Evolutionary conservation across 1,140 invertebrate genomes (phyloP), one percentile per base, ranked within the genome.

Genomic region (Drosophila mojavensis): DNA sequence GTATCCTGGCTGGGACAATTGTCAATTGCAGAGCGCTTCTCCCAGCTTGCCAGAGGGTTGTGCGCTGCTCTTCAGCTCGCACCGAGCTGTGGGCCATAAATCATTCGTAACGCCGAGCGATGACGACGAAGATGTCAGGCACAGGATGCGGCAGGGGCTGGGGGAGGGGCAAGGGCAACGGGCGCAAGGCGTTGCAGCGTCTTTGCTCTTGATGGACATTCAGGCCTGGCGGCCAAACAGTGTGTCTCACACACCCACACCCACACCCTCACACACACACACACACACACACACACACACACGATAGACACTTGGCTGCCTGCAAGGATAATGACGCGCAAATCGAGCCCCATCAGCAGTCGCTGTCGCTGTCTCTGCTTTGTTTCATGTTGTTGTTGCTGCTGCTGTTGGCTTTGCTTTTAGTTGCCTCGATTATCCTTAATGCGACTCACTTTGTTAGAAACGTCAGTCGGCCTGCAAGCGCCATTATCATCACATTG

Each of bases 391-490:
- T 73, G 65, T 70, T 73, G 70, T 75, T 45, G 55, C 9, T 41
- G 69, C 15, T 59, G 0, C 20, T 24, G 45, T 60, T 60, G 45
- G 84, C 69, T 80, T 73, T 76, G 84, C 83, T 84, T 83, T 83
- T 89, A 89, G 84, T 80, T 84, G 83, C 84, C 84, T 84, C 83
- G 83, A 89, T 89, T 89, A 89, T 89, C 85, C 84, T 89, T 89
- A 89, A 89, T 89, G 84, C 84, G 84, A 89, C 80, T 89, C 84
- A 89, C 84, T 89, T 89, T 89, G 84, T 89, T 89, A 81, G 80
- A 75, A 89, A 89, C 85, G 84, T 89, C 84, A 89, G 84, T 89
- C 83, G 79, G 84, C 78, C 80, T 89, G 84, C 84, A 89, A 84
- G 80, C 83, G 77, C 84, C 83, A 88, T 88, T 89, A 84, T 89